These are phyloP conservation scores for Poecilia latipinna DNA, from an alignment of 2,113 vertebrate species.

Conservation along the genomic window DNA sequence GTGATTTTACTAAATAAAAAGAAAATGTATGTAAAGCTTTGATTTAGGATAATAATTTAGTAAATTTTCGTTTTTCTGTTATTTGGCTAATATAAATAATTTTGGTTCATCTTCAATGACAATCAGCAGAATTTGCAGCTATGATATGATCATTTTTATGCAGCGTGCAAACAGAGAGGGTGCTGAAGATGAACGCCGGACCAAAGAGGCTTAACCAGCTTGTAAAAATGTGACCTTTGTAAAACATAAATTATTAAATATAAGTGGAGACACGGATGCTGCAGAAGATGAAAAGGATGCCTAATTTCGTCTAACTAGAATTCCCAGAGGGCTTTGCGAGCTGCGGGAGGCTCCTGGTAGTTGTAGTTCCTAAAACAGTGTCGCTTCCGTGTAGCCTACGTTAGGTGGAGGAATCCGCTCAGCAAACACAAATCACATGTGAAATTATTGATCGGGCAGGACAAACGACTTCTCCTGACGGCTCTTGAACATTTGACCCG, in stretches of 20 bases:
- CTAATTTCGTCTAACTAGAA: conserved; percentile 18
- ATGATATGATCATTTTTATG: too few species aligned
- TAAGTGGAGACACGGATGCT: background rate
- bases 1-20: too few species aligned
- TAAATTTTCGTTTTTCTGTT: background rate
- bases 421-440: conserved; percentile 78
- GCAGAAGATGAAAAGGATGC: background rate
- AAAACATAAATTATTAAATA: background rate
- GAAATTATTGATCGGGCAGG: conserved; percentile 82
- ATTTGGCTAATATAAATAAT: background rate
- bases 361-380: conserved; percentile 65
- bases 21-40: too few species aligned
- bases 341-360: conserved; percentile 18
- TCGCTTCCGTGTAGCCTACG: conserved; percentile 64
- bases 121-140: too few species aligned
- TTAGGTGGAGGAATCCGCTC: conserved; percentile 74
- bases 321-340: conserved; percentile 53
- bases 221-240: too few species aligned
- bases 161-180: too few species aligned
- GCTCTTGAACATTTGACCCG: background rate
- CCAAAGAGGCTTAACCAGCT: too few species aligned
- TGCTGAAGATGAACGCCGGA: too few species aligned
- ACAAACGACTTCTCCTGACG: conserved; percentile 18
- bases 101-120: background rate
- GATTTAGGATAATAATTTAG: background rate